Conservation (phyloP, 2,113 vertebrate genomes). For the Larimichthys polyactis region DNA sequence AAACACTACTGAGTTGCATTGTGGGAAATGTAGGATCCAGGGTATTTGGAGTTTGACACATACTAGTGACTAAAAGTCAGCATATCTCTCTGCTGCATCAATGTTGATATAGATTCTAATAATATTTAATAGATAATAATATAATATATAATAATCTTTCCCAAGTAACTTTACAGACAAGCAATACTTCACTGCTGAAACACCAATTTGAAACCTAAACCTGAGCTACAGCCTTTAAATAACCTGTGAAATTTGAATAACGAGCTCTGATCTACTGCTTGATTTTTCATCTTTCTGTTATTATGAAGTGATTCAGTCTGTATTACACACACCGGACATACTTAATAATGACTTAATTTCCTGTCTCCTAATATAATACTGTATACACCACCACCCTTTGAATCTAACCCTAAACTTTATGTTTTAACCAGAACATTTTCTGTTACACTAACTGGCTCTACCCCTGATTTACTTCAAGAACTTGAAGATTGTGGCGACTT, state of each 20-base stretch:
- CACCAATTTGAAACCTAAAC: neutral
- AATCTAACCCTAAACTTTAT: neutral
- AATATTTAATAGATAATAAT: too few species aligned
- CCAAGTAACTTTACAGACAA: neutral
- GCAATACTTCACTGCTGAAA: neutral
- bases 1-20: too few species aligned
- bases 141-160: too few species aligned
- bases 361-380: neutral
- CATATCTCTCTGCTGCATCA: neutral
- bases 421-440: too few species aligned
- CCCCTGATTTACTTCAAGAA: neutral
- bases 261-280: neutral
- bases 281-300: neutral
- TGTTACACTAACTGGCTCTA: neutral
- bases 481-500: too few species aligned
- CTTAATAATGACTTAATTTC: neutral
- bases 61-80: neutral
- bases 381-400: neutral
- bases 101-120: neutral
- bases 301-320: neutral
- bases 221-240: too few species aligned
- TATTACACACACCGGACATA: neutral
- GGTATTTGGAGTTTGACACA: too few species aligned
- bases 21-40: too few species aligned
- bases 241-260: too few species aligned